Percentiles rank a stretch among this genome's conserved stretches.
These are phyloP conservation scores for Eupeodes corollae DNA, from an alignment of 1,140 invertebrate species.

Conservation along the genomic window DNA sequence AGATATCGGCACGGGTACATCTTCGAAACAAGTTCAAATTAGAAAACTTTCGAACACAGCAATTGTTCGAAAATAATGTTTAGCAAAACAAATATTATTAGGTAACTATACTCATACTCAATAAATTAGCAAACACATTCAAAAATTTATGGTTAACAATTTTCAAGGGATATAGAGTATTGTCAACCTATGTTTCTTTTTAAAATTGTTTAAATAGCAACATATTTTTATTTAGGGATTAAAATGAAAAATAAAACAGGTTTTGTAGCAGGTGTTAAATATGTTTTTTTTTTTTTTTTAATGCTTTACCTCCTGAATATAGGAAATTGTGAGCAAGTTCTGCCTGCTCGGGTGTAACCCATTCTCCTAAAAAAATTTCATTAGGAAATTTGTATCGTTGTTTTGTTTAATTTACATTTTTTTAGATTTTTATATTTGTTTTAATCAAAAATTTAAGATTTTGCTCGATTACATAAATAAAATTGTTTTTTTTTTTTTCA, in stretches of 20 bases:
- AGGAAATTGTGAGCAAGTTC: slow-evolving; percentile 73
- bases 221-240: no score
- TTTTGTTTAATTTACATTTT: not conserved
- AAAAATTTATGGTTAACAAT: not conserved
- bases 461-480: no score
- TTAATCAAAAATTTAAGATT: no score
- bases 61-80: no score
- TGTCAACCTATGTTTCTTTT: not conserved
- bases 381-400: not conserved
- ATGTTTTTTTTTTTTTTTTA: not conserved
- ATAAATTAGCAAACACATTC: not conserved
- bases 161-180: not conserved
- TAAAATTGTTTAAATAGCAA: not conserved
- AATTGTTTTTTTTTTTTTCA: no score
- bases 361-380: slow-evolving; percentile 44
- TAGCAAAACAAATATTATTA: not conserved
- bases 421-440: no score
- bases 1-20: no score
- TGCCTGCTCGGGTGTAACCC: slow-evolving; percentile 64
- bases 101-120: not conserved
- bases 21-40: no score
- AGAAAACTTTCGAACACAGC: no score
- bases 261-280: not conserved
- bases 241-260: no score
- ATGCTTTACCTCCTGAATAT: slow-evolving; percentile 60